A percentile compares a stretch with the other conserved stretches of the same genome.
Evolutionary conservation across 2,888 invertebrate species (phyloP).

Genomic region (Leptopilina syphax): DNA sequence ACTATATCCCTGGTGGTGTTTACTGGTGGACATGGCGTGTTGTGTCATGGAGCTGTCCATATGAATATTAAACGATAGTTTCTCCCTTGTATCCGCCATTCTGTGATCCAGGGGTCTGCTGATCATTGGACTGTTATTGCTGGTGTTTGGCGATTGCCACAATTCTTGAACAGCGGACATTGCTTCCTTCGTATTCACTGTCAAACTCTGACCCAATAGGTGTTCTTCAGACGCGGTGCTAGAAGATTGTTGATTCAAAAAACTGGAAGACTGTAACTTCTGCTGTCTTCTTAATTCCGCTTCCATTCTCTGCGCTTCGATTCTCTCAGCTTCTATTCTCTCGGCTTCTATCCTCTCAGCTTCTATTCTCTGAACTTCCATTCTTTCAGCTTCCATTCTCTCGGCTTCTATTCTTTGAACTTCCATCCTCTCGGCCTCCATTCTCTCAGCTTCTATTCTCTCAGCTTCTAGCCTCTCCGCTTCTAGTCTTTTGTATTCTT

Average conservation of each 20-base stretch:
- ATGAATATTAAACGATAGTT: slow-evolving; percentile 73
- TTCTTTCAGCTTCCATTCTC: slow-evolving; percentile 55
- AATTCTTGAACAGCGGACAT: slow-evolving; percentile 82
- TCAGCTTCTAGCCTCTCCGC: slow-evolving; percentile 58
- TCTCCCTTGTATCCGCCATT: slow-evolving; percentile 63
- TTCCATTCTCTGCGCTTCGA: slow-evolving; percentile 66
- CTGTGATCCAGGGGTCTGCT: slow-evolving; percentile 61
- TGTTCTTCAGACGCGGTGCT: slow-evolving; percentile 71
- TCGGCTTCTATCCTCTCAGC: slow-evolving; percentile 58
- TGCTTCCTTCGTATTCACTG: slow-evolving; percentile 85
- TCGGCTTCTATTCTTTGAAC: slow-evolving; percentile 60
- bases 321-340: slow-evolving; percentile 59
- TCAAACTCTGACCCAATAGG: slow-evolving; percentile 80
- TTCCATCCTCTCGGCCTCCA: slow-evolving; percentile 55
- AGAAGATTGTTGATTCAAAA: slow-evolving; percentile 65
- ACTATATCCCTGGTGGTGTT: slow-evolving; percentile 66
- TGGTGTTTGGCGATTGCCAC: slow-evolving; percentile 76
- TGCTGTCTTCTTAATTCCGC: slow-evolving; percentile 66
- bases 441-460: slow-evolving; percentile 58
- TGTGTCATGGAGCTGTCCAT: slow-evolving; percentile 76
- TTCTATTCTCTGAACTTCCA: slow-evolving; percentile 52
- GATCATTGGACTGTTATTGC: slow-evolving; percentile 36
- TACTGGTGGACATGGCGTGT: slow-evolving; percentile 68
- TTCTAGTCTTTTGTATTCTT: slow-evolving; percentile 57
- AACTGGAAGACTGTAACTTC: slow-evolving; percentile 67